Percentiles rank a stretch among this genome's conserved stretches.
phyloP scores from a whole-genome alignment of 2,888 invertebrate species.

The Ctena decussata region DNA sequence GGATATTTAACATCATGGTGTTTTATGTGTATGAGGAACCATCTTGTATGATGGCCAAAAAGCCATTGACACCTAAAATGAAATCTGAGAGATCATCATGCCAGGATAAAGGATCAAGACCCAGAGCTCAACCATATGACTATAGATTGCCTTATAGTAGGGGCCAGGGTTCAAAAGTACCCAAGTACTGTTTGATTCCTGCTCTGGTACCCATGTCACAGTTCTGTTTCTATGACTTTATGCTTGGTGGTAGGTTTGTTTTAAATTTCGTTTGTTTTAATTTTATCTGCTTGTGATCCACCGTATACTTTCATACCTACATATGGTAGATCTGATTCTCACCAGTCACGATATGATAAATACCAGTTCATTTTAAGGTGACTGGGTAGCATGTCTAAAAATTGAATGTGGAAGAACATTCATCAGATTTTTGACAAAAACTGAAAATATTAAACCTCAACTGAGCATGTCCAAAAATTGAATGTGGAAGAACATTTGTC shows the following conservation, averaged over 20 bases:
- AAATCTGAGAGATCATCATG: too few relatives aligned
- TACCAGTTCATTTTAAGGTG: too few relatives aligned
- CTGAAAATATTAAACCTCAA: too few relatives aligned
- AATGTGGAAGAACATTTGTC: too few relatives aligned
- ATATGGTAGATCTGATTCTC: too few relatives aligned
- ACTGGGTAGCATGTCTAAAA: too few relatives aligned
- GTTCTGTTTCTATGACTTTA: slow-evolving; percentile 55
- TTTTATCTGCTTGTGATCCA: too few relatives aligned
- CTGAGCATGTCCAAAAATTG: too few relatives aligned
- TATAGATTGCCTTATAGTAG: neutral
- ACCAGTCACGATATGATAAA: too few relatives aligned
- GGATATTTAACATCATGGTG: slow-evolving; percentile 44
- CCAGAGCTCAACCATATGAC: neutral
- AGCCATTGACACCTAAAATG: slow-evolving; percentile 51
- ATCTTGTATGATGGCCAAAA: slow-evolving; percentile 23
- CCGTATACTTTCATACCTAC: too few relatives aligned
- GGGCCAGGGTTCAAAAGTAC: neutral
- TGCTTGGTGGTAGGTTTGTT: slow-evolving; percentile 49
- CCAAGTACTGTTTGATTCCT: slow-evolving; percentile 27
- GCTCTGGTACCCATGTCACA: slow-evolving; percentile 47
- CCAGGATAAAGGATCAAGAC: neutral
- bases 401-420: too few relatives aligned
- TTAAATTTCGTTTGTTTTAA: neutral
- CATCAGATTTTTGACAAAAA: too few relatives aligned
- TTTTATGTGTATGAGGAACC: slow-evolving; percentile 51